These are phyloP conservation scores for Eriocheir sinensis DNA, from an alignment of 1,140 invertebrate species.

Conservation along the genomic window DNA sequence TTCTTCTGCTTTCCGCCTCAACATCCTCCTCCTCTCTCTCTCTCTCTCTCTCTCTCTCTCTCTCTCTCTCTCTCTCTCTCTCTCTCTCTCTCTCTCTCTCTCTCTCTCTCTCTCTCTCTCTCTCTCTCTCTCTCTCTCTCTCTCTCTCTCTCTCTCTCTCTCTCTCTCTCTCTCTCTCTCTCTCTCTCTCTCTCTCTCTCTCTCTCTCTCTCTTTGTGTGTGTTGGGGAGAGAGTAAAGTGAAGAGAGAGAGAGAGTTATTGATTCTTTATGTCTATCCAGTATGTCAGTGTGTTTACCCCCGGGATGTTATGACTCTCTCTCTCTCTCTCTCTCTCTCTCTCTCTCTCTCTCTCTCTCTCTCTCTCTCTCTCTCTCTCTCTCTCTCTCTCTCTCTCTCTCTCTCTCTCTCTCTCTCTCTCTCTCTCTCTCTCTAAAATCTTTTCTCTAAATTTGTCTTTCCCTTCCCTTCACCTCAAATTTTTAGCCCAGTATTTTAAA, in stretches of 20 bases:
- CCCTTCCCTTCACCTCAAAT: neutral
- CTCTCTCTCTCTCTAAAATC: constrained; percentile 8
- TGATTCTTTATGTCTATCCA: neutral
- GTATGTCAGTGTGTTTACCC: neutral
- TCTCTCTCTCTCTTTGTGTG: neutral
- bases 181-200: constrained; percentile 3
- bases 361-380: constrained; percentile 9
- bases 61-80: neutral
- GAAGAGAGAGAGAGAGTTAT: neutral
- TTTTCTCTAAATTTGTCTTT: constrained; percentile 30
- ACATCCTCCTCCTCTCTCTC: neutral
- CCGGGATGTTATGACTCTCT: neutral
- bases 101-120: neutral
- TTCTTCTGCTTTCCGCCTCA: neutral
- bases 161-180: constrained; percentile 5
- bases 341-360: constrained; percentile 48
- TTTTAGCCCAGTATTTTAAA: neutral
- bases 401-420: constrained; percentile 33
- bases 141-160: neutral
- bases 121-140: constrained; percentile 6
- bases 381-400: constrained; percentile 39
- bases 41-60: too few relatives aligned
- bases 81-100: neutral
- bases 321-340: constrained; percentile 9
- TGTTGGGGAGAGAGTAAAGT: neutral